Base-by-base conservation (phyloP, 1,140 invertebrate genomes). In the Hesperophylax magnus region DNA sequence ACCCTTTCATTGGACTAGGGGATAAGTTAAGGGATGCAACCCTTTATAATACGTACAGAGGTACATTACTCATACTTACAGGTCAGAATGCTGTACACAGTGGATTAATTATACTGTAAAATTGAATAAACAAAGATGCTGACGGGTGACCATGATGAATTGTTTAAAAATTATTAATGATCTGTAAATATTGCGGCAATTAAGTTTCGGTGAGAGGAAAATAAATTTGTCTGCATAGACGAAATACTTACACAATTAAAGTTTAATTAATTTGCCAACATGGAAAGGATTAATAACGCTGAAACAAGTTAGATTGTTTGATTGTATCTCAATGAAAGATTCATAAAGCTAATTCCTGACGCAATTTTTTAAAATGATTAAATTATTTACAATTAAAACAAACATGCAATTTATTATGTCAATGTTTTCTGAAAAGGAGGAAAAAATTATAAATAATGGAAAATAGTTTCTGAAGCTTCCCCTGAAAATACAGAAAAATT, bases 91-190 rank as follows among this genome's bases (percentile, higher is more conserved):
- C 9, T 22, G 31, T 71, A 71, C 31, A 47, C 34, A 18, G 67
- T 71, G 67, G 71, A 54, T 75, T 75, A 75, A 75, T 75, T 75
- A 75, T 27, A 15, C 14, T 58, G 71, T 75, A n/a, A 56, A 75
- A 75, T 75, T 75, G 71, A 75, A 75, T 75, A 75, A 75, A 75
- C 71, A 75, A 75, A 75, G 71, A 75, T 58, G 71, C 56, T n/a
- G 53, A 56, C 71, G 54, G 15, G 22, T 17, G 52, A 27, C 52
- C 18, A 58, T 75, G 71, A 75, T 75, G n/a, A 56, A 75, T 75
- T 56, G 27, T 27, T 54, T 58, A 27, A 58, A 75, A 75, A 54
- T 58, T 27, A 58, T 15, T 18, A 75, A 75, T 56, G 71, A 75
- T 75, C n/a, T 47, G 67, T 71, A 47, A 71, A 71, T 47, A 47